Conservation (phyloP, 2,113 vertebrate genomes). For the Barnardius zonarius region DNA sequence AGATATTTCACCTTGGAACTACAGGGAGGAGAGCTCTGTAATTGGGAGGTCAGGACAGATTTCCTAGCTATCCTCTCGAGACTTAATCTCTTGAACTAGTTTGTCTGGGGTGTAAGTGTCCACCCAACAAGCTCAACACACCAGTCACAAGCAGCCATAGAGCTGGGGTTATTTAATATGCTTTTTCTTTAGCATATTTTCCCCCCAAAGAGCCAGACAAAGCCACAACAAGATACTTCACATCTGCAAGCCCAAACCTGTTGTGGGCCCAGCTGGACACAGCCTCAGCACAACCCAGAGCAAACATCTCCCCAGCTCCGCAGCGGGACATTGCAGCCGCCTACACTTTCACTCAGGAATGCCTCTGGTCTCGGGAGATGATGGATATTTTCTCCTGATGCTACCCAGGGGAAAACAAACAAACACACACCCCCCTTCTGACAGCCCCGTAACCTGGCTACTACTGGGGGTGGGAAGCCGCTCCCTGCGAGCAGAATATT, state of each 20-base stretch:
- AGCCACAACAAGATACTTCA: background rate
- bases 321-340: background rate
- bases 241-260: background rate
- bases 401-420: slow-evolving; percentile 36
- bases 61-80: background rate
- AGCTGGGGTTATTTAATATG: background rate
- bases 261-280: background rate
- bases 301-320: background rate
- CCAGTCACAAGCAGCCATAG: background rate
- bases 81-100: background rate
- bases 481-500: background rate
- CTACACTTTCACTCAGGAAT: slow-evolving; percentile 53
- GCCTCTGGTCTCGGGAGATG: slow-evolving; percentile 19
- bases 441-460: background rate
- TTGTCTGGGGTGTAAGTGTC: background rate
- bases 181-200: background rate
- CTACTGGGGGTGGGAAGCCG: background rate
- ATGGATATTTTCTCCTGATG: slow-evolving; percentile 53
- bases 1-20: background rate
- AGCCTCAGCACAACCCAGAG: background rate
- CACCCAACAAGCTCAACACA: background rate
- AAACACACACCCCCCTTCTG: slow-evolving; percentile 15
- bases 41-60: background rate
- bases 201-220: background rate
- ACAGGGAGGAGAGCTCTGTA: background rate